Evolutionary conservation across 1,140 invertebrate species (phyloP).

Genomic region (Homarus americanus): DNA sequence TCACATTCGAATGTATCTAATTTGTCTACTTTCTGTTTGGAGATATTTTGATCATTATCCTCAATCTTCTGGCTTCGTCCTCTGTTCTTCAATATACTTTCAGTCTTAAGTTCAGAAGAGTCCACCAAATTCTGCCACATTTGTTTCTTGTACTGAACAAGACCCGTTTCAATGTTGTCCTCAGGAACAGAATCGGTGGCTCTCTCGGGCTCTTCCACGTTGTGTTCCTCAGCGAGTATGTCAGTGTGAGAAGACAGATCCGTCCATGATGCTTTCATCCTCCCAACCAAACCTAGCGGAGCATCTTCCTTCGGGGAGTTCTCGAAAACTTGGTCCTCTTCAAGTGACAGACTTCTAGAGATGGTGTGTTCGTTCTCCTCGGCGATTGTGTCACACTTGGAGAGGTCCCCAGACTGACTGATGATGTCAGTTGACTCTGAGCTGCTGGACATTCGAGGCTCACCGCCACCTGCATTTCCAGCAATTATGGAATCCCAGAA

Average conservation of each 20-base stretch:
- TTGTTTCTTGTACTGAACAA: slow-evolving; percentile 7
- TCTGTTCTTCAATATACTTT: neutral
- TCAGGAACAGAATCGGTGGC: neutral
- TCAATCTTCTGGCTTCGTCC: neutral
- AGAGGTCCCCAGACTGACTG: slow-evolving; percentile 10
- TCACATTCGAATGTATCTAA: neutral
- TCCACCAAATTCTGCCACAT: neutral
- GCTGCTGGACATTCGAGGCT: neutral
- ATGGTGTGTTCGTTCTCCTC: neutral
- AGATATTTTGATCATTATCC: neutral
- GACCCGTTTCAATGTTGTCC: neutral
- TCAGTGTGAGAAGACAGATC: neutral
- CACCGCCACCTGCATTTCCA: neutral
- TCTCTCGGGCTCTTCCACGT: neutral
- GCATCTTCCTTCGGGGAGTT: slow-evolving; percentile 7
- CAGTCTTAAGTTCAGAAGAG: neutral
- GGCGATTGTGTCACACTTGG: neutral
- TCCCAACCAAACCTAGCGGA: slow-evolving; percentile 20
- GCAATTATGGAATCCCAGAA: slow-evolving; percentile 39
- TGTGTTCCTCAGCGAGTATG: neutral
- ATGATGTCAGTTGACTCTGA: slow-evolving; percentile 20
- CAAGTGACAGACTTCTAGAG: too few species aligned
- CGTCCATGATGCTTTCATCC: slow-evolving; percentile 20
- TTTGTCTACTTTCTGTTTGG: neutral
- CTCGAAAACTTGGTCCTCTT: slow-evolving; percentile 12